Conservation (phyloP, 2,797 vertebrate species). For the Amniataba percoides region DNA sequence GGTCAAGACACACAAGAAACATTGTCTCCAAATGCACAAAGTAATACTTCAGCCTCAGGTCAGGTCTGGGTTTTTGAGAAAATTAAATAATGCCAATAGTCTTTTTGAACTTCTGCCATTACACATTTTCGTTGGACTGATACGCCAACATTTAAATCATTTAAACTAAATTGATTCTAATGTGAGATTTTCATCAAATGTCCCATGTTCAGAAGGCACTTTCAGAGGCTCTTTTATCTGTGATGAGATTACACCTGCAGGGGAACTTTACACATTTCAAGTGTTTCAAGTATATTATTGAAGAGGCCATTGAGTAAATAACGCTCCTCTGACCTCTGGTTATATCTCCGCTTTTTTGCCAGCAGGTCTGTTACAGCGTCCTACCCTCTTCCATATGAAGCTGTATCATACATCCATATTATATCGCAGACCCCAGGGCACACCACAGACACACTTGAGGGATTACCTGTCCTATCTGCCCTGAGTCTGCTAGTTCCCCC, state of each 20-base stretch:
- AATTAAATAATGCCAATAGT: conserved; percentile 17
- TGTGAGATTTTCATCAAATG: conserved; percentile 32
- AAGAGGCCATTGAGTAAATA: background rate
- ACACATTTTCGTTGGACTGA: background rate
- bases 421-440: background rate
- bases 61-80: conserved; percentile 2
- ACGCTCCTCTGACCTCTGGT: conserved; percentile 7
- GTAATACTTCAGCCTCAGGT: background rate
- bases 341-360: background rate
- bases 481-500: background rate
- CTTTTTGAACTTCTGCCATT: background rate
- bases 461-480: background rate
- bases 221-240: conserved; percentile 3
- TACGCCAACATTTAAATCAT: background rate
- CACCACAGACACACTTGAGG: background rate
- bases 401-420: background rate
- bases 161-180: conserved; percentile 12
- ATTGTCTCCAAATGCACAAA: conserved; percentile 19
- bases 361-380: background rate
- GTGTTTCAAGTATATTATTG: background rate
- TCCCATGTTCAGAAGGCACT: background rate
- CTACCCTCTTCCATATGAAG: background rate
- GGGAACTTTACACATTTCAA: background rate
- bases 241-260: conserved; percentile 6
- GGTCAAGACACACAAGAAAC: conserved; percentile 32